Percentiles rank a stretch among this genome's conserved stretches.
Conservation (phyloP, 2,888 invertebrate species). For the Orchesellides sinensis region DNA sequence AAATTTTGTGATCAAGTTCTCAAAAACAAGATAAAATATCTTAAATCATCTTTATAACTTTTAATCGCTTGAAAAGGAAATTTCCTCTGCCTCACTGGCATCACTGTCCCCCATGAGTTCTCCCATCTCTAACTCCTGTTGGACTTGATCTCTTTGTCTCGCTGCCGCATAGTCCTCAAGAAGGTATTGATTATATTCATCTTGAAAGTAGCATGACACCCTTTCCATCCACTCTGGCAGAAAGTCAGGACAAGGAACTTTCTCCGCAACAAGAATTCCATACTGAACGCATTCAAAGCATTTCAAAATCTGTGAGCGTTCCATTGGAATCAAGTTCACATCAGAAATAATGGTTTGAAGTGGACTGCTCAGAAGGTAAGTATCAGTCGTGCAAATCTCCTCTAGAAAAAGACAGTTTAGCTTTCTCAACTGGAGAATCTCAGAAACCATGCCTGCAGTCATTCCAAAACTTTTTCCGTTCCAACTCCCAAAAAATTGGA, state of each 20-base stretch:
- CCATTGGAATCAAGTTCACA: slow-evolving; percentile 39
- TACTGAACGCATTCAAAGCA: slow-evolving; percentile 9
- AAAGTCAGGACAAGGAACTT: slow-evolving; percentile 13
- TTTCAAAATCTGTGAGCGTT: slow-evolving; percentile 21
- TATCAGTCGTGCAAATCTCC: slow-evolving; percentile 22
- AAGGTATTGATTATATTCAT: not conserved
- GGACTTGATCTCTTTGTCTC: not conserved
- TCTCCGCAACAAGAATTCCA: slow-evolving; percentile 27
- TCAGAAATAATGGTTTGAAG: slow-evolving; percentile 19
- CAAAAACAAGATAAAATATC: too few relatives aligned
- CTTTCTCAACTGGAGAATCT: slow-evolving; percentile 33
- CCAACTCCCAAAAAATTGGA: slow-evolving; percentile 47
- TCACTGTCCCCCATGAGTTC: not conserved
- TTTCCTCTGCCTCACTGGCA: not conserved
- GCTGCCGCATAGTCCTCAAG: not conserved
- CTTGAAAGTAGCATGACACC: slow-evolving; percentile 23
- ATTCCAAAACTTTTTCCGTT: slow-evolving; percentile 37
- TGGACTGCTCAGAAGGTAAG: not conserved
- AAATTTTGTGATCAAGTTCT: too few relatives aligned
- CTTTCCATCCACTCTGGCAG: slow-evolving; percentile 40
- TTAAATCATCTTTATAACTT: too few relatives aligned
- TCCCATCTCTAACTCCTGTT: not conserved
- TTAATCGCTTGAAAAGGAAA: too few relatives aligned
- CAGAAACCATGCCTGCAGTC: slow-evolving; percentile 16
- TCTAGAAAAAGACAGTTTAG: slow-evolving; percentile 32